A percentile compares a stretch with the other conserved stretches of the same genome.
Evolutionary conservation across 1,140 invertebrate species (phyloP).

Genomic region (Lucilia sericata): DNA sequence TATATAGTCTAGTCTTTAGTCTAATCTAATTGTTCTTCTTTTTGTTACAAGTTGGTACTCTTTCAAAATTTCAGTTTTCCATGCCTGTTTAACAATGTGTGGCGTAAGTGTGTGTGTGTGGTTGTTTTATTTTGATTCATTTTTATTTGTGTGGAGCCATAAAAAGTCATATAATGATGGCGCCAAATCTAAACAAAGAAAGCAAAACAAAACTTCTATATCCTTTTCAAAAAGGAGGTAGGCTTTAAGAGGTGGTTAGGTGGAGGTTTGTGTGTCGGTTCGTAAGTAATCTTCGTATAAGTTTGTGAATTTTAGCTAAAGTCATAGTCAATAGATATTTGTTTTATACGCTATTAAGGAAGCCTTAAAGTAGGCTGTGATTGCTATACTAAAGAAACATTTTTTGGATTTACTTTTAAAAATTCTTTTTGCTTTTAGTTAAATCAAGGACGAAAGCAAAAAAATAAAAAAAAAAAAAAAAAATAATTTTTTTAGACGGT

Average conservation of each 20-base stretch:
- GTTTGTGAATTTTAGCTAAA: neutral
- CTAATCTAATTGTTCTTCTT: no score
- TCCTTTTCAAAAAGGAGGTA: neutral
- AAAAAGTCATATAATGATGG: constrained; percentile 6
- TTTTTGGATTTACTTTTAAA: no score
- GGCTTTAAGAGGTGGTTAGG: no score
- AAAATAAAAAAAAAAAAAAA: no score
- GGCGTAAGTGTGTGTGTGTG: neutral
- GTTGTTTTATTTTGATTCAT: constrained; percentile 2
- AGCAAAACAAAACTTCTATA: neutral
- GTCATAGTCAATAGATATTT: neutral
- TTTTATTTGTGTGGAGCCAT: neutral
- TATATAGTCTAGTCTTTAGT: no score
- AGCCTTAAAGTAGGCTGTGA: constrained; percentile 3
- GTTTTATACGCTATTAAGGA: neutral
- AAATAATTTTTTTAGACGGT: no score
- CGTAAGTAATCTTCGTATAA: neutral
- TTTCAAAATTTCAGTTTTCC: no score
- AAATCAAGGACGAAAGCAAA: no score
- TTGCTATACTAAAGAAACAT: neutral
- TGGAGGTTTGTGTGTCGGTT: neutral
- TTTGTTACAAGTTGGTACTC: no score
- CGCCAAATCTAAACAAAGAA: neutral
- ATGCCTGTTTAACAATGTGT: no score
- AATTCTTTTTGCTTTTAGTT: no score